Evolutionary conservation across 2,113 vertebrate species (phyloP).

Genomic region (Xiphophorus maculatus): DNA sequence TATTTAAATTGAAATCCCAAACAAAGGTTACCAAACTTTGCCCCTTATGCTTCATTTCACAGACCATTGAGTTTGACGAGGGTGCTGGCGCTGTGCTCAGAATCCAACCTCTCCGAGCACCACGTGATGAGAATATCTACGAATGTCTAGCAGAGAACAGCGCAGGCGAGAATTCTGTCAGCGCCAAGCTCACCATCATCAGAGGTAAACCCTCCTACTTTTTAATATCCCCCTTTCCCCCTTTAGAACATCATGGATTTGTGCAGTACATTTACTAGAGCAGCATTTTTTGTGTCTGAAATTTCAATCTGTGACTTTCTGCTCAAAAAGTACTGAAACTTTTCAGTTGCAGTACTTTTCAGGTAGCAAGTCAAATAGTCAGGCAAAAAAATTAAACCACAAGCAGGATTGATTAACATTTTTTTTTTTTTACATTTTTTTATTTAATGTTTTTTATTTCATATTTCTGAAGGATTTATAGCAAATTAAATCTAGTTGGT

Average conservation of each 20-base stretch:
- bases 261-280: neutral
- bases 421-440: too few species aligned
- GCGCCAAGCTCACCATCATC: slow-evolving; percentile 95
- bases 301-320: neutral
- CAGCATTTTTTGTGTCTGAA: neutral
- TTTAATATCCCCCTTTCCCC: too few species aligned
- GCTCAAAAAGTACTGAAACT: neutral
- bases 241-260: neutral
- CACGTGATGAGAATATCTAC: slow-evolving; percentile 95
- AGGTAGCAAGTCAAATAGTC: neutral
- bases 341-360: neutral
- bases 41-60: slow-evolving; percentile 16
- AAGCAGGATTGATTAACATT: neutral
- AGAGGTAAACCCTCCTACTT: slow-evolving; percentile 82
- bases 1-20: neutral
- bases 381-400: neutral
- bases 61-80: slow-evolving; percentile 98
- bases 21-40: neutral
- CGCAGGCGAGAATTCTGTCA: slow-evolving; percentile 89
- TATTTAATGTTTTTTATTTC: too few species aligned
- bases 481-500: too few species aligned
- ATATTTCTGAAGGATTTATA: too few species aligned
- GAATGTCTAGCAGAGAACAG: slow-evolving; percentile 95
- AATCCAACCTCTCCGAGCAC: slow-evolving; percentile 95
- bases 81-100: slow-evolving; percentile 93